Conservation (phyloP, 1,140 invertebrate genomes). For the Steinernema khuongi region DNA sequence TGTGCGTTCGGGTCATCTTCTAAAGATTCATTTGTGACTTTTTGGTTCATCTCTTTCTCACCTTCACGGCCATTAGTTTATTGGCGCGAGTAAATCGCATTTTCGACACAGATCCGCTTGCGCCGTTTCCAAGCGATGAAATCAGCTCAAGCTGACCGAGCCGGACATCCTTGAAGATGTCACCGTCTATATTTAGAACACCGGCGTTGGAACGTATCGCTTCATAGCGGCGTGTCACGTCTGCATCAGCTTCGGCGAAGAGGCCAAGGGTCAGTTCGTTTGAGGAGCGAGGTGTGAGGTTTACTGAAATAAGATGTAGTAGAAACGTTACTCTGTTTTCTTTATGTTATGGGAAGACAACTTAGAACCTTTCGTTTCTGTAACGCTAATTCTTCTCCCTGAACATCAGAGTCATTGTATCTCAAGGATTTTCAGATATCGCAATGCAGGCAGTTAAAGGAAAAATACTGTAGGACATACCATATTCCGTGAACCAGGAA, state of each 20-base stretch:
- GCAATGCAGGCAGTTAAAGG: too few relatives aligned
- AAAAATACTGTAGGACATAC: too few relatives aligned
- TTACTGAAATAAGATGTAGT: neutral
- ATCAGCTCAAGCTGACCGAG: neutral
- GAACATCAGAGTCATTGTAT: too few relatives aligned
- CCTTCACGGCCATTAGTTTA: slow-evolving; percentile 87
- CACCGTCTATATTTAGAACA: neutral
- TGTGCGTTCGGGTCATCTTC: slow-evolving; percentile 73
- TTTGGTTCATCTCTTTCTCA: slow-evolving; percentile 51
- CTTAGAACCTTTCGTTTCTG: too few relatives aligned
- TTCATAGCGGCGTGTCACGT: neutral
- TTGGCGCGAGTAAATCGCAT: slow-evolving; percentile 81
- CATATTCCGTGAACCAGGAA: too few relatives aligned
- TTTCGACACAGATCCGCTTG: slow-evolving; percentile 81
- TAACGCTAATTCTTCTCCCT: too few relatives aligned
- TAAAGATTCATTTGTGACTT: slow-evolving; percentile 1
- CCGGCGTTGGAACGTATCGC: neutral
- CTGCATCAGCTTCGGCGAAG: slow-evolving; percentile 7
- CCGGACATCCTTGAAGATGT: neutral
- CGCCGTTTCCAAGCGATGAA: neutral
- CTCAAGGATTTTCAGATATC: too few relatives aligned
- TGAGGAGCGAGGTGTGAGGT: neutral
- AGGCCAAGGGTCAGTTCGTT: neutral
- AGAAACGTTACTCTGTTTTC: neutral
- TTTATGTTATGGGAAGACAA: too few relatives aligned